Evolutionary conservation across 2,113 vertebrate genomes (phyloP).

Genomic region (Donacobius atricapilla): DNA sequence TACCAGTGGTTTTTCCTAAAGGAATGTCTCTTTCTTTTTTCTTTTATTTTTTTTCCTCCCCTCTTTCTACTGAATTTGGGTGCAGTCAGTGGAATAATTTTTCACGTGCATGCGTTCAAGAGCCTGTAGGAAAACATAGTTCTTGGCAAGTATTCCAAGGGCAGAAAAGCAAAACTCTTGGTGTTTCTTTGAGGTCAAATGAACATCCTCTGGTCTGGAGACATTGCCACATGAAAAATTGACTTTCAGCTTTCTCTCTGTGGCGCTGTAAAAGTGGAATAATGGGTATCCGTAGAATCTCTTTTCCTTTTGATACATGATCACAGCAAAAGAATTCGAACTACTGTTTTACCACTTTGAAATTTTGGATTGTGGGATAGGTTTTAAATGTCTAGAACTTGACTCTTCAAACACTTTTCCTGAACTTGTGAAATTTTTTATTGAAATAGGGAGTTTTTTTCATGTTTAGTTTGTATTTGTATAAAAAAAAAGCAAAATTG

Average conservation of each 20-base stretch:
- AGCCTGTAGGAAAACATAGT: slow-evolving; percentile 70
- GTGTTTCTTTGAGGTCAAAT: slow-evolving; percentile 51
- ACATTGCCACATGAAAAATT: slow-evolving; percentile 68
- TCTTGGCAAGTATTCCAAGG: slow-evolving; percentile 73
- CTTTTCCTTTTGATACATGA: slow-evolving; percentile 71
- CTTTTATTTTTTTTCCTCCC: neutral
- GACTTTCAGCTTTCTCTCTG: slow-evolving; percentile 62
- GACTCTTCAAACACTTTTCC: slow-evolving; percentile 74
- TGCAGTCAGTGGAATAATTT: slow-evolving; percentile 73
- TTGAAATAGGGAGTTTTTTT: slow-evolving; percentile 77
- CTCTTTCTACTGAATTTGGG: slow-evolving; percentile 67
- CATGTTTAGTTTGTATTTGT: slow-evolving; percentile 85
- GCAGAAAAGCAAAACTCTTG: slow-evolving; percentile 53
- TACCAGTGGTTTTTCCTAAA: slow-evolving; percentile 72
- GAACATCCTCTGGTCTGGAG: slow-evolving; percentile 60
- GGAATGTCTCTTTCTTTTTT: slow-evolving; percentile 56
- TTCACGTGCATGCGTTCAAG: slow-evolving; percentile 71
- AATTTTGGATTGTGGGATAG: slow-evolving; percentile 76
- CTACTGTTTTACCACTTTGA: slow-evolving; percentile 73
- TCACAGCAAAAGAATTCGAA: slow-evolving; percentile 70
- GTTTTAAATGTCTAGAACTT: slow-evolving; percentile 78
- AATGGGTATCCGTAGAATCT: slow-evolving; percentile 68
- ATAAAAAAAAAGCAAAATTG: slow-evolving; percentile 80
- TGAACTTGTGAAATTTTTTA: slow-evolving; percentile 78
- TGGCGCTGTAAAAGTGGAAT: slow-evolving; percentile 73